Evolutionary conservation across 2,113 vertebrate species (phyloP), one percentile per base, ranked within the genome.

Genomic region (Gymnogyps californianus): DNA sequence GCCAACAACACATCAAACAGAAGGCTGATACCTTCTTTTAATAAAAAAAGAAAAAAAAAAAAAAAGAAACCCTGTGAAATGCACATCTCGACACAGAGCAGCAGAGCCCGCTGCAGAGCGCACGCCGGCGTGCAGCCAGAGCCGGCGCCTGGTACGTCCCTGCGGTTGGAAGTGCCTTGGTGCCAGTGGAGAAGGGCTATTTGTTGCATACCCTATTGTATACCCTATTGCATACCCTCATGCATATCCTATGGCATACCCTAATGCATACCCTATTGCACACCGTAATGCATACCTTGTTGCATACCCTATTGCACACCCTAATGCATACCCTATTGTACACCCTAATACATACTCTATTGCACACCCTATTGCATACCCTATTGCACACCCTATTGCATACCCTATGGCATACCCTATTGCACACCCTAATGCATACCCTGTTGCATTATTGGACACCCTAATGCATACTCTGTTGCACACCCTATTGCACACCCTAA

Each of bases 1-100:
- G 90, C 98, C 96, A 98, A 97, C 98, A 98, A 97, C 98, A 98
- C 96, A 95, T 98, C 96, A 98, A 98, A 98, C 98, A 98, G 98
- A 98, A 98, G 97, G 97, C 96, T 95, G 87, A 98, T 98, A 98
- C 97, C 93, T 98, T 98, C 98, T 97, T 95, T 97, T 85, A 71
- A 83, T 83, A 14, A 47, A 6, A 72, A 83, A 91, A 67, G 47
- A 69, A 55, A 26, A 17, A 47, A 72, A 90, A 46, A 57, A 44
- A 38, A 38, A 38, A 38, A n/a, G n/a, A 24, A 21, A 38, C 13
- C 64, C 77, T 54, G 46, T 0, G 4, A 89, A 92, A 15, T 29
- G 40, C 47, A 14, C 83, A 72, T 94, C 92, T 88, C 11, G 0
- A 66, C 74, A 26, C 57, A 82, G 93, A 83, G 40, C 25, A 95